phyloP scores from a whole-genome alignment of 2,888 invertebrate genomes.

The Andrena hattorfiana region DNA sequence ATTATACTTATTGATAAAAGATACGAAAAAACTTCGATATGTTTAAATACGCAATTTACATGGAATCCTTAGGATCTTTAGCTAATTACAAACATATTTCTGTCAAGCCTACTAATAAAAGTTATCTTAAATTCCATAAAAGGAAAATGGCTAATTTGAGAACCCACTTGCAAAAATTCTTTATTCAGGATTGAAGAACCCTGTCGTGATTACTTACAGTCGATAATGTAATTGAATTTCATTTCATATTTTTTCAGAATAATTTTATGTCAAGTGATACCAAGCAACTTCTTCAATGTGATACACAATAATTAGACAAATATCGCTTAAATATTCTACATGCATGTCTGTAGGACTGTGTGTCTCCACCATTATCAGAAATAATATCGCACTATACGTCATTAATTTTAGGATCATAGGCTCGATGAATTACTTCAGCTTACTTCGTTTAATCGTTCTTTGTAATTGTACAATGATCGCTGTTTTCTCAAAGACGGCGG shows the following conservation, averaged over 20 bases:
- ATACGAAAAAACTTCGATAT: background rate
- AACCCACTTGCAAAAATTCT: background rate
- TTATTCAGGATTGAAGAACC: background rate
- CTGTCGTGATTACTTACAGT: background rate
- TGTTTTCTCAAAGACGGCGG: constrained; percentile 85
- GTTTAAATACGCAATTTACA: background rate
- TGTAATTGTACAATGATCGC: constrained; percentile 78
- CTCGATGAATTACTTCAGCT: constrained; percentile 30
- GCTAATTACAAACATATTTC: background rate
- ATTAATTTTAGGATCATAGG: background rate
- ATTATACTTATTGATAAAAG: background rate
- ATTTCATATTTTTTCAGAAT: background rate
- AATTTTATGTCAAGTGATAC: background rate
- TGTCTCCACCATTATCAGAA: background rate
- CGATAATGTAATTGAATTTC: background rate
- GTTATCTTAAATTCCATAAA: background rate
- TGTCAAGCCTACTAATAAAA: background rate
- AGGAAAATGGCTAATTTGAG: background rate
- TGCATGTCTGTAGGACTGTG: background rate
- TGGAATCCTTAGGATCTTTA: background rate
- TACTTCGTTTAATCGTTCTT: constrained; percentile 84
- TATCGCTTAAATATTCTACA: background rate
- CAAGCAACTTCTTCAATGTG: background rate
- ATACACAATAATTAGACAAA: background rate
- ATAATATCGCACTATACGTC: background rate